A percentile compares a stretch with the other conserved stretches of the same genome.
Conservation (phyloP, 2,797 vertebrate species). For the Coregonus sp. region DNA sequence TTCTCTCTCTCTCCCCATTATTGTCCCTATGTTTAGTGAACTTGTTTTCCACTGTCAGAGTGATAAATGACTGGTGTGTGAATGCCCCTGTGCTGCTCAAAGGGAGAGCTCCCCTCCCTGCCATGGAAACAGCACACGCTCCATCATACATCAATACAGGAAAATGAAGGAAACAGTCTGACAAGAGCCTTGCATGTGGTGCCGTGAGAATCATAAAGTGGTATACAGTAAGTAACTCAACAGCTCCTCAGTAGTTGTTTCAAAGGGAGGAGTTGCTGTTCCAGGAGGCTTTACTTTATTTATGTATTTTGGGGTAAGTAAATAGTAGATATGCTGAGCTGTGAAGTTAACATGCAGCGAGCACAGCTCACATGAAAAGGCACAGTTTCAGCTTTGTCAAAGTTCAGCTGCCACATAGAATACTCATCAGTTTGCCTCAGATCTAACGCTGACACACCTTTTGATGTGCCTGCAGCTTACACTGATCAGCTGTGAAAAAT, state of each 20-base stretch:
- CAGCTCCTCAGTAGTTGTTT: constrained; percentile 22
- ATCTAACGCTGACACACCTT: constrained; percentile 46
- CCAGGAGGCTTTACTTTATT: constrained; percentile 20
- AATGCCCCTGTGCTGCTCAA: constrained; percentile 23
- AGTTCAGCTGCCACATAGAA: constrained; percentile 49
- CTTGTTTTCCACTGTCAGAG: constrained; percentile 17
- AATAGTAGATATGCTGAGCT: constrained; percentile 43
- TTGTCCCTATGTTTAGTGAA: neutral
- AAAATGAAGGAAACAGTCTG: constrained; percentile 18
- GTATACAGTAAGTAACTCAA: constrained; percentile 24
- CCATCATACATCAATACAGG: constrained; percentile 13
- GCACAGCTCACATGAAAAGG: constrained; percentile 43
- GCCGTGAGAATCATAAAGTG: constrained; percentile 48
- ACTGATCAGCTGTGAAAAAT: constrained; percentile 40
- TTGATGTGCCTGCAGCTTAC: constrained; percentile 53
- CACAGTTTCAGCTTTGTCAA: constrained; percentile 49
- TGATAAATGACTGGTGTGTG: constrained; percentile 27
- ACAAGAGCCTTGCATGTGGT: constrained; percentile 15
- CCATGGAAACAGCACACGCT: constrained; percentile 10
- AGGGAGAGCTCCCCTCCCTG: constrained; percentile 8
- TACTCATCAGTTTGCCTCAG: constrained; percentile 53
- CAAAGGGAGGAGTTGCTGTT: constrained; percentile 35
- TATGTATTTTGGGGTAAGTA: constrained; percentile 44
- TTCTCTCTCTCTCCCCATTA: no score
- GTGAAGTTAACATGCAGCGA: constrained; percentile 35